A percentile compares a stretch with the other conserved stretches of the same genome.
Conservation (phyloP, 64 coral and sea anemone genomes). For the Acropora tenuis region DNA sequence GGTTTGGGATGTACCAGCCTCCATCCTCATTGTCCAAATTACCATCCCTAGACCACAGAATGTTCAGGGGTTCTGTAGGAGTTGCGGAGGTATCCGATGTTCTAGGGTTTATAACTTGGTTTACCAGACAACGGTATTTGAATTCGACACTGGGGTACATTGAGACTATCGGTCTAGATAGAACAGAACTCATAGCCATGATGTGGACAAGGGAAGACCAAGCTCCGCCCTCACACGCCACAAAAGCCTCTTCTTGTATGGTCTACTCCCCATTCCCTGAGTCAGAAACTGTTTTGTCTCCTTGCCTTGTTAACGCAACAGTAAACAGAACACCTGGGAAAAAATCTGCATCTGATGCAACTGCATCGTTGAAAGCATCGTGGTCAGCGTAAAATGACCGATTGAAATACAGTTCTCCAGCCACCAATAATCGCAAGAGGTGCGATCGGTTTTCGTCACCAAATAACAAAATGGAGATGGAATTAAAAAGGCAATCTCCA, state of each 20-base stretch:
- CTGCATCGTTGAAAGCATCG: neutral
- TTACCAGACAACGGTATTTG: neutral
- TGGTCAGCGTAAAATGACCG: slow-evolving; percentile 3
- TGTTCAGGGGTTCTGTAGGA: neutral
- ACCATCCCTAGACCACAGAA: neutral
- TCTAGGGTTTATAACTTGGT: neutral
- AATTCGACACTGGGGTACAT: neutral
- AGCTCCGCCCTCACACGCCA: neutral
- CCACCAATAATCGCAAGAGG: slow-evolving; percentile 15
- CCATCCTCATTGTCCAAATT: neutral
- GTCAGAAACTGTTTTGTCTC: neutral
- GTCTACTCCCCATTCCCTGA: neutral
- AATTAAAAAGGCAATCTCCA: slow-evolving; percentile 3
- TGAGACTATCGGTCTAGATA: neutral
- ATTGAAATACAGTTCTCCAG: neutral
- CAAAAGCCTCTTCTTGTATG: neutral
- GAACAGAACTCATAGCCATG: neutral
- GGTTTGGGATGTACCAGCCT: neutral
- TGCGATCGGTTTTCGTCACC: slow-evolving; percentile 1
- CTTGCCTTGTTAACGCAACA: slow-evolving; percentile 11
- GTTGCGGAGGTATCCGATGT: neutral
- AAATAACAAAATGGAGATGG: slow-evolving; percentile 13
- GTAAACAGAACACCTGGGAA: slow-evolving; percentile 8
- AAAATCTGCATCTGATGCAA: slow-evolving; percentile 13
- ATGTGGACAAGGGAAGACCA: slow-evolving; percentile 3